A percentile compares a stretch with the other conserved stretches of the same genome.
phyloP scores from a whole-genome alignment of 1,140 invertebrate genomes.

The Semibalanus balanoides region DNA sequence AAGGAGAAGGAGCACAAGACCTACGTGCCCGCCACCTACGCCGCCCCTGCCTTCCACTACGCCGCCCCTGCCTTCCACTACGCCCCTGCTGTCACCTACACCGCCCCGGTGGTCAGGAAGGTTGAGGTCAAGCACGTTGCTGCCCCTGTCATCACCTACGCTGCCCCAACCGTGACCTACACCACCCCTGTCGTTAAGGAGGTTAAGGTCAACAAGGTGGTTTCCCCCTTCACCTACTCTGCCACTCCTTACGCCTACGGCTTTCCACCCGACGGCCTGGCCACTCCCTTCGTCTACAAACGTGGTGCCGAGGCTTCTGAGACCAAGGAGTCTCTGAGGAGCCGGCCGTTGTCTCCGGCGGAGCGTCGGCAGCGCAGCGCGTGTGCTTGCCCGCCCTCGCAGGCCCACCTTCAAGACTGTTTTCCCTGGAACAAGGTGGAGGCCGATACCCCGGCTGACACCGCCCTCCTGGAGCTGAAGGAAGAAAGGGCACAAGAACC shows the following conservation, averaged over 20 bases:
- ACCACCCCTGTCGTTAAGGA: background rate
- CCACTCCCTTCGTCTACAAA: no score
- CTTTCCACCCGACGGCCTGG: background rate
- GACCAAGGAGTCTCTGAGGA: no score
- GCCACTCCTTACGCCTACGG: background rate
- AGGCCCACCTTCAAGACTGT: no score
- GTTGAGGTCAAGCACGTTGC: background rate
- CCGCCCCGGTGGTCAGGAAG: background rate
- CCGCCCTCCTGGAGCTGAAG: no score
- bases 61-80: background rate
- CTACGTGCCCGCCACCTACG: background rate
- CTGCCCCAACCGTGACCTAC: background rate
- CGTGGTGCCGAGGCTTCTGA: no score
- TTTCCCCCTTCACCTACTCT: background rate
- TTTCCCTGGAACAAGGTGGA: no score
- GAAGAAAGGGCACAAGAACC: no score
- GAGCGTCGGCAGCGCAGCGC: no score
- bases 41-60: background rate
- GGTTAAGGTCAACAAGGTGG: background rate
- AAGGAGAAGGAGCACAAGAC: background rate
- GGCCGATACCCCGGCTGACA: no score
- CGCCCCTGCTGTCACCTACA: background rate
- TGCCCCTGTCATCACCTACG: background rate
- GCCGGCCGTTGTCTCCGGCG: no score
- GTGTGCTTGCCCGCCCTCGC: no score